These are phyloP conservation scores for Cardiocondyla obscurior DNA, from an alignment of 1,140 invertebrate species.

Conservation along the genomic window DNA sequence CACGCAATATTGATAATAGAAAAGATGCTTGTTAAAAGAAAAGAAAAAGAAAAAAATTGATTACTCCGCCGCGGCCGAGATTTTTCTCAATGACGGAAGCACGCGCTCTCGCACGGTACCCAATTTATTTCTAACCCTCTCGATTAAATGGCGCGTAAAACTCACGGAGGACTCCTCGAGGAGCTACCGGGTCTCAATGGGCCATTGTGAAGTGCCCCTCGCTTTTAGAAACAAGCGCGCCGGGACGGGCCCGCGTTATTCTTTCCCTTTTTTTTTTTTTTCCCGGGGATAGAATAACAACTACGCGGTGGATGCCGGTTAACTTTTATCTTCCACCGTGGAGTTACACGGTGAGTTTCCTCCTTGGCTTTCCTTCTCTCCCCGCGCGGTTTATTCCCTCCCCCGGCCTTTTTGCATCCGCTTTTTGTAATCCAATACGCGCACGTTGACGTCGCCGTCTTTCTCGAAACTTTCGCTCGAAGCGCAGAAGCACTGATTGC, in stretches of 20 bases:
- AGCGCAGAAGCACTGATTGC: background rate
- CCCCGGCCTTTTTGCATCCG: background rate
- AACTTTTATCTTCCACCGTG: slow-evolving; percentile 47
- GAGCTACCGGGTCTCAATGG: slow-evolving; percentile 33
- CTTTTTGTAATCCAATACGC: slow-evolving; percentile 43
- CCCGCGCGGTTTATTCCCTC: background rate
- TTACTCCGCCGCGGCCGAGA: background rate
- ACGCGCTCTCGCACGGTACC: background rate
- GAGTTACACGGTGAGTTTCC: slow-evolving; percentile 41
- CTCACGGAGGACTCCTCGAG: slow-evolving; percentile 18
- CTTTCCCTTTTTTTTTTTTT: background rate
- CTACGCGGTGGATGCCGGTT: slow-evolving; percentile 39
- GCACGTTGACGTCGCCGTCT: slow-evolving; percentile 21
- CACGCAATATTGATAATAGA: background rate
- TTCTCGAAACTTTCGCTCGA: background rate
- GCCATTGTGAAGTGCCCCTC: slow-evolving; percentile 23
- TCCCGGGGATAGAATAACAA: slow-evolving; percentile 36
- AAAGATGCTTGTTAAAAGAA: background rate
- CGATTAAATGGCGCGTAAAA: slow-evolving; percentile 46
- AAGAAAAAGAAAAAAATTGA: slow-evolving; percentile 2
- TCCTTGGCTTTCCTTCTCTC: slow-evolving; percentile 22
- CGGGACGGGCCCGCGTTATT: slow-evolving; percentile 8
- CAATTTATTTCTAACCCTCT: slow-evolving; percentile 39
- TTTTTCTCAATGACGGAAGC: background rate
- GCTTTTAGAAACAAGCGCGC: slow-evolving; percentile 44